Base-by-base conservation (phyloP, 2,888 invertebrate species). In the Bombyx huttoni region DNA sequence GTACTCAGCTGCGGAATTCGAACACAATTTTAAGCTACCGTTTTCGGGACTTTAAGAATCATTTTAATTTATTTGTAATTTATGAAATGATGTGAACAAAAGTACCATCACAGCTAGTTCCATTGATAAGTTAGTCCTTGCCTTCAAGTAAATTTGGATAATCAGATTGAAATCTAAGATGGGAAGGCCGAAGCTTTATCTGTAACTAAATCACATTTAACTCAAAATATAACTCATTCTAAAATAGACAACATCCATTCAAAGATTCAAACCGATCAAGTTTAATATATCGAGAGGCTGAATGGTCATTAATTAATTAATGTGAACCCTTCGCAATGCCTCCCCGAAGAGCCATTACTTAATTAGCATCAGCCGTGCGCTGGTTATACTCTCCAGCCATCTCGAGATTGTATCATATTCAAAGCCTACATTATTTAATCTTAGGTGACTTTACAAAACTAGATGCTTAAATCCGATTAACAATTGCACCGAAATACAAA, bases 261-360 rank as follows among this genome's bases (percentile, higher is more conserved):
- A 40, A 40, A 40, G 40, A 40, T 40, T 40, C 40, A 40, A 40
- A 40, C 40, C 40, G 40, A 40, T 40, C 40, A 40, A 12, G 40
- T 40, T 40, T 40, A 75, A 74, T 68, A 77, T 78, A 79, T 78
- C 67, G 67, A 65, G 67, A 67, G 73, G 78, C 78, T 80, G 78
- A 81, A 78, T 75, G 74, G 79, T 76, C 75, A 83, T 85, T 88
- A 86, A 86, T 88, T 87, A 85, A 87, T 88, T 87, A 85, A 69
- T 64, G 58, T 65, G 67, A 73, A 80, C 83, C 87, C 81, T 84
- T 82, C 73, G 71, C 75, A 74, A 78, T 74, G 70, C 71, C 78
- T 71, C 85, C 78, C 84, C 56, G 54, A 69, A 70, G 86, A 71
- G 67, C 78, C 82, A 82, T 88, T 84, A 81, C 78, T 87, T 88